These are phyloP conservation scores for Marasmarcha lunaedactyla DNA, from an alignment of 2,888 invertebrate species.

Conservation along the genomic window DNA sequence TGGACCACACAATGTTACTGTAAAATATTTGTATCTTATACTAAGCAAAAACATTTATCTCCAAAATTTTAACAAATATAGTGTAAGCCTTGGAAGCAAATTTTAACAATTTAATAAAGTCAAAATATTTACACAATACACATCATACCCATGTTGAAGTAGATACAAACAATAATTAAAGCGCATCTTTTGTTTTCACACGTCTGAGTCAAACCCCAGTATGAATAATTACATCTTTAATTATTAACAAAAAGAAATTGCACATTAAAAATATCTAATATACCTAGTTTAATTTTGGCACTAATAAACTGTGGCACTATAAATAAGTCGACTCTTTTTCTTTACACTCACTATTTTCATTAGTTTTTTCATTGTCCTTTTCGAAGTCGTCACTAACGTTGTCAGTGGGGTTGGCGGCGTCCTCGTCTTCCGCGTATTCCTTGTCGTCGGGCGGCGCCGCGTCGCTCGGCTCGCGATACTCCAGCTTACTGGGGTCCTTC, in stretches of 20 bases:
- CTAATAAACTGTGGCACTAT: conserved; percentile 74
- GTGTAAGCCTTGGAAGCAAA: conserved; percentile 61
- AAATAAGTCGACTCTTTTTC: conserved; percentile 59
- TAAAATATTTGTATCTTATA: conserved; percentile 20
- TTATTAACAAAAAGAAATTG: conserved; percentile 62
- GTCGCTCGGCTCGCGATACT: conserved; percentile 68
- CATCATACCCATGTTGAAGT: conserved; percentile 43
- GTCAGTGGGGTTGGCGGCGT: conserved; percentile 30
- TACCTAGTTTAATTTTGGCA: conserved; percentile 73
- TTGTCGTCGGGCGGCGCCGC: conserved; percentile 41
- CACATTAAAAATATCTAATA: conserved; percentile 63
- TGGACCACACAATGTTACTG: conserved; percentile 45
- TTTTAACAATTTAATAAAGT: conserved; percentile 50
- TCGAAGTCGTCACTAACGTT: conserved; percentile 47
- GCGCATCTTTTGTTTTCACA: conserved; percentile 56
- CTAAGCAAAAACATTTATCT: neutral
- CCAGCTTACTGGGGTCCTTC: conserved; percentile 83
- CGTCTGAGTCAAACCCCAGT: conserved; percentile 49
- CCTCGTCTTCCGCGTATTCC: conserved; percentile 71
- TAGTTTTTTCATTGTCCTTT: conserved; percentile 57
- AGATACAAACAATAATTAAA: conserved; percentile 50
- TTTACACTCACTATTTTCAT: conserved; percentile 48
- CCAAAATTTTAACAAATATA: conserved; percentile 35
- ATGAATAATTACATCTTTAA: conserved; percentile 55
- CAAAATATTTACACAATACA: conserved; percentile 50